Conservation (phyloP, 2,888 invertebrate genomes). For the Ophioninae sp. region DNA sequence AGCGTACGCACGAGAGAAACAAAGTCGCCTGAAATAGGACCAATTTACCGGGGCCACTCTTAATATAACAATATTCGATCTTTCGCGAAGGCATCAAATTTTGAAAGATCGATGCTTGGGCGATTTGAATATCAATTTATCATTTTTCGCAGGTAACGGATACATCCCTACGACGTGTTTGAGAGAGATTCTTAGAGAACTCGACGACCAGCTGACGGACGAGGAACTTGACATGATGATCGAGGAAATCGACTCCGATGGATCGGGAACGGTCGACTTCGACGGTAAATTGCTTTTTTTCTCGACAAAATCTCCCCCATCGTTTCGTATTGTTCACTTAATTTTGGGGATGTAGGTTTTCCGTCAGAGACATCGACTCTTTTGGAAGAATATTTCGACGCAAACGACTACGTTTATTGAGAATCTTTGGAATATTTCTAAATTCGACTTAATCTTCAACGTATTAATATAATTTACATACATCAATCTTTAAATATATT, state of each 20-base stretch:
- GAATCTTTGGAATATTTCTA: neutral
- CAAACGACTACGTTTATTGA: neutral
- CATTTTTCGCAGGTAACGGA: constrained; percentile 86
- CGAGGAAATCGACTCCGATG: constrained; percentile 98
- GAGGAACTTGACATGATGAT: constrained; percentile 98
- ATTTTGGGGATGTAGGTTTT: neutral
- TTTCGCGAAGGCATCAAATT: neutral
- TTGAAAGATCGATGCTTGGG: neutral
- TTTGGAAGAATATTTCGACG: neutral
- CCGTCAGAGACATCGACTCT: neutral
- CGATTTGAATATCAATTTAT: constrained; percentile 14
- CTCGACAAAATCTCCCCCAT: neutral
- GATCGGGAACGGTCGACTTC: constrained; percentile 99
- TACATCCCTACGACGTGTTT: constrained; percentile 96
- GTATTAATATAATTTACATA: too few species aligned
- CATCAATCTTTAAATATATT: neutral
- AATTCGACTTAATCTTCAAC: neutral
- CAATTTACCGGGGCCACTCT: neutral
- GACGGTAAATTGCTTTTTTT: constrained; percentile 87
- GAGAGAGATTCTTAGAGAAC: constrained; percentile 96
- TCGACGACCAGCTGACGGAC: constrained; percentile 97
- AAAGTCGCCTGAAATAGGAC: neutral
- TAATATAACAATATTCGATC: neutral
- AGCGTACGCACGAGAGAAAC: neutral
- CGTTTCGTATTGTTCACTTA: neutral